phyloP scores from a whole-genome alignment of 2,888 invertebrate species.

The Chrysolina haemoptera region DNA sequence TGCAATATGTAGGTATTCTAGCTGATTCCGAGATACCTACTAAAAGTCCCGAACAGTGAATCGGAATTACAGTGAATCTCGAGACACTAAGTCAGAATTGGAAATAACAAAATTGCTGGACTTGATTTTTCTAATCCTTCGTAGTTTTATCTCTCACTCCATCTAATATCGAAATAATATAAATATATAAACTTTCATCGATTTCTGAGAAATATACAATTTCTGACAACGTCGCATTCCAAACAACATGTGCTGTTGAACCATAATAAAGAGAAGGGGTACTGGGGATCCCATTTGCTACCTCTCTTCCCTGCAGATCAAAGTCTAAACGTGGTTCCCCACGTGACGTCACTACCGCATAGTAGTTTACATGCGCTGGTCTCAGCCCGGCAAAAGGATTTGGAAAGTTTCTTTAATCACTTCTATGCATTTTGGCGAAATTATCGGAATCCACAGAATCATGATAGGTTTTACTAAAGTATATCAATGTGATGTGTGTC shows the following conservation, averaged over 20 bases:
- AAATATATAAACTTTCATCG: no score
- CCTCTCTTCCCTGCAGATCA: constrained; percentile 12
- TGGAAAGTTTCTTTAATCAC: constrained; percentile 56
- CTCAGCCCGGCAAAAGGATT: constrained; percentile 49
- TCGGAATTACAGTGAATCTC: no score
- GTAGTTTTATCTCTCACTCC: not conserved
- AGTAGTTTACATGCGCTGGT: constrained; percentile 37
- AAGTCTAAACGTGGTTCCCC: constrained; percentile 40
- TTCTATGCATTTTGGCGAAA: constrained; percentile 51
- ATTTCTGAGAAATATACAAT: not conserved
- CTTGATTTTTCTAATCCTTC: no score
- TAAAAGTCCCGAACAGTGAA: no score
- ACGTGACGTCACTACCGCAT: constrained; percentile 37
- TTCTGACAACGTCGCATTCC: constrained; percentile 26
- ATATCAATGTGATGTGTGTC: constrained; percentile 47
- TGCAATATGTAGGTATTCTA: no score
- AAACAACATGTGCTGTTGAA: constrained; percentile 17
- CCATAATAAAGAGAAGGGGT: constrained; percentile 25
- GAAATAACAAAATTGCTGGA: no score
- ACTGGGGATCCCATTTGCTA: constrained; percentile 45
- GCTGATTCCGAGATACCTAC: no score
- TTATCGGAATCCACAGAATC: constrained; percentile 46
- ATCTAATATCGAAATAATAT: not conserved
- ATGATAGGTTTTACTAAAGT: constrained; percentile 38
- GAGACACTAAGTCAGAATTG: no score